Conservation (phyloP, 2,888 invertebrate species). For the Autographa pulchrina region DNA sequence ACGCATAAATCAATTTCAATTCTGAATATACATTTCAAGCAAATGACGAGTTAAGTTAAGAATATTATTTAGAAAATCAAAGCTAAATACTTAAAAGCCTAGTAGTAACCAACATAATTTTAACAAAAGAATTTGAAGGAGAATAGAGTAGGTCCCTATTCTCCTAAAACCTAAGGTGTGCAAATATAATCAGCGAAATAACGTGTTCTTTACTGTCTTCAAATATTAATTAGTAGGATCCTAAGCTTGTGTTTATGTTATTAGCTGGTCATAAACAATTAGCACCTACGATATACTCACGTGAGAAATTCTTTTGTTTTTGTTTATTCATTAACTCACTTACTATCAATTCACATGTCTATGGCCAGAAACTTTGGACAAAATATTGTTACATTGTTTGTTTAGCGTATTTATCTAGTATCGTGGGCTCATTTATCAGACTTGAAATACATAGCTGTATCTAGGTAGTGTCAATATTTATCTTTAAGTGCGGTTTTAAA, state of each 20-base stretch:
- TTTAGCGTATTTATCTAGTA: neutral
- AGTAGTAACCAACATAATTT: too few relatives aligned
- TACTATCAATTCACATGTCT: slow-evolving; percentile 24
- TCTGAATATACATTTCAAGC: too few relatives aligned
- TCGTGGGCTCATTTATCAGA: neutral
- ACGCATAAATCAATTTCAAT: too few relatives aligned
- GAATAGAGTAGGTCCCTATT: too few relatives aligned
- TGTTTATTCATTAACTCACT: slow-evolving; percentile 37
- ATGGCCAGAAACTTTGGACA: neutral
- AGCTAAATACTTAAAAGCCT: too few relatives aligned
- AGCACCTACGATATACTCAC: slow-evolving; percentile 34
- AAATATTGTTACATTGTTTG: neutral
- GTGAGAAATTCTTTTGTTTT: slow-evolving; percentile 47
- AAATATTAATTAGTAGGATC: neutral
- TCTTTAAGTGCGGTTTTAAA: neutral
- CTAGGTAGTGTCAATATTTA: neutral
- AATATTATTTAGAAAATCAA: too few relatives aligned
- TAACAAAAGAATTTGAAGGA: too few relatives aligned
- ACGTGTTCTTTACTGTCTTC: neutral
- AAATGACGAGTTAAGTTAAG: too few relatives aligned
- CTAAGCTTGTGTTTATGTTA: slow-evolving; percentile 14
- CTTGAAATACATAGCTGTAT: neutral
- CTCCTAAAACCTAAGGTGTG: too few relatives aligned
- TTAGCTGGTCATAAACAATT: slow-evolving; percentile 36
- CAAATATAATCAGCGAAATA: neutral